Base-by-base conservation (phyloP, 2,888 invertebrate species). In the Abrostola triplasia region DNA sequence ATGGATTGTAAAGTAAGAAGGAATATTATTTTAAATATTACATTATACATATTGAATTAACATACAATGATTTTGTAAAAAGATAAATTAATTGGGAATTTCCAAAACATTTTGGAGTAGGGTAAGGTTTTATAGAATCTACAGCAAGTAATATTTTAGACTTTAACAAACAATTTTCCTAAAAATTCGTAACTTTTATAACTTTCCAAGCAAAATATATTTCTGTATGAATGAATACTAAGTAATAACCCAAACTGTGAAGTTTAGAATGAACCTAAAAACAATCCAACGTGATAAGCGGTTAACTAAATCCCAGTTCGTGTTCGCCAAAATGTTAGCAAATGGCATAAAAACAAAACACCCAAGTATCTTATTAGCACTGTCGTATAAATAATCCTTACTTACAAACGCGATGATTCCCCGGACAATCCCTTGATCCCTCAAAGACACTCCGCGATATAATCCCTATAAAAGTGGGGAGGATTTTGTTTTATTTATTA, bases 381-480 rank as follows among this genome's bases (percentile, higher is more conserved):
- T 50, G 57, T 60, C 38, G 13, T 24, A 35, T 58, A 48, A 13
- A 0, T 72, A 75, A 78, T 75, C 70, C 63, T 36, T 61, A 50
- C 68, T 56, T 68, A 77, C 75, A 77, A 74, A 76, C 59, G 50
- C 55, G 49, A 64, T 59, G 66, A 73, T 76, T 64, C 70, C 42
- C 48, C 36, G 60, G 50, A 52, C 70, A 77, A 74, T 66, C 79
- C 57, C 49, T n/a, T 62, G 66, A 81, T 76, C 83, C 70, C 48
- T 59, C 72, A 78, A 71, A 80, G 64, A 66, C 67, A 75, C 71
- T 71, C 70, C 69, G 76, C 53, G 47, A 47, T 55, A 58, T 70
- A 78, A 77, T 79, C 63, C 76, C 6, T 66, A 10, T 50, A 57
- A 58, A 53, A 61, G 48, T 12, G 24, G 24, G 36, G 12, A 57